Conservation (phyloP, 2,888 invertebrate genomes). For the Ochropleura plecta region DNA sequence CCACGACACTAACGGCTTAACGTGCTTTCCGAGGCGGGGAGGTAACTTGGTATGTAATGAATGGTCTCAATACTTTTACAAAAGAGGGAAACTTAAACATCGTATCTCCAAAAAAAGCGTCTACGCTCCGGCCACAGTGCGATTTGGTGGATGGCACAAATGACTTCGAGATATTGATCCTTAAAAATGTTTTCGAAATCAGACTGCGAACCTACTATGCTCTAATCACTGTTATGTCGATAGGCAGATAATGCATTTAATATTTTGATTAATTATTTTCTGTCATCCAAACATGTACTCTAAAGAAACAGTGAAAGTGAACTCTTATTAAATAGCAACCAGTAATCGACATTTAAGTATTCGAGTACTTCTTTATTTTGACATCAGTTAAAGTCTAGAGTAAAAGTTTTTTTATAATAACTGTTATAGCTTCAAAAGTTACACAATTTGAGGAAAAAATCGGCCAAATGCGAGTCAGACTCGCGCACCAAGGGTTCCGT, state of each 20-base stretch:
- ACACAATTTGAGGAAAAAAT: constrained; percentile 24
- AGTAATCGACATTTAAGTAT: constrained; percentile 33
- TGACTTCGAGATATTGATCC: background rate
- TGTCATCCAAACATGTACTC: background rate
- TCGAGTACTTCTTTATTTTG: constrained; percentile 26
- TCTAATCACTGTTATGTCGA: background rate
- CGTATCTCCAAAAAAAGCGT: too few relatives aligned
- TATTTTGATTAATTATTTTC: constrained; percentile 17
- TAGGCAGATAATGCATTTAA: constrained; percentile 21
- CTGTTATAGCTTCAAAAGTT: constrained; percentile 10
- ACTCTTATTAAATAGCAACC: background rate
- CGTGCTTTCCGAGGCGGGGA: too few relatives aligned
- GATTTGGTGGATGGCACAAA: background rate
- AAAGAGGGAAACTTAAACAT: too few relatives aligned
- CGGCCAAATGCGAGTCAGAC: too few relatives aligned
- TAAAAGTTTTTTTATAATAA: constrained; percentile 41
- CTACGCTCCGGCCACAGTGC: background rate
- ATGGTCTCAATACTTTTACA: too few relatives aligned
- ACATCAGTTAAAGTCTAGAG: constrained; percentile 18
- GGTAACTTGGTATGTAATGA: too few relatives aligned
- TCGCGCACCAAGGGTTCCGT: too few relatives aligned
- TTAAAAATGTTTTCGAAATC: background rate
- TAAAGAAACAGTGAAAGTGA: constrained; percentile 43
- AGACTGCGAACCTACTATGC: background rate
- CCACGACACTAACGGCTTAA: too few relatives aligned